These are phyloP conservation scores for Zaprionus capensis DNA, from an alignment of 1,140 invertebrate genomes.

Conservation along the genomic window DNA sequence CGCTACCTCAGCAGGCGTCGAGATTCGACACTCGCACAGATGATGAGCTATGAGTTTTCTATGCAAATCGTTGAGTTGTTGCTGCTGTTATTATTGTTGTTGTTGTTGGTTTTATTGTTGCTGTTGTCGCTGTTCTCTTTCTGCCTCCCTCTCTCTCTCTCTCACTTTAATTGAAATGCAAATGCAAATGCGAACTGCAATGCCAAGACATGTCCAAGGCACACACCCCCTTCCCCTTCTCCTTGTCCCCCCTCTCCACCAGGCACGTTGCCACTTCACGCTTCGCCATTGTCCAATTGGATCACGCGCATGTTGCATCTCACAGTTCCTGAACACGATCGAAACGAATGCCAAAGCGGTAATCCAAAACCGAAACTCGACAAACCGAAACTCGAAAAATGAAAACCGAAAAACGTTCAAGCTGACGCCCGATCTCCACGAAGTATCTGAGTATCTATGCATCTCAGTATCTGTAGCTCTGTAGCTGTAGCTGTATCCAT, in stretches of 20 bases:
- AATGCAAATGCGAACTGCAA: constrained; percentile 48
- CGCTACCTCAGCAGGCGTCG: constrained; percentile 32
- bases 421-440: constrained; percentile 22
- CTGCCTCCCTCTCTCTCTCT: background rate
- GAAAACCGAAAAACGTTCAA: constrained; percentile 23
- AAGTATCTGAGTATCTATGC: constrained; percentile 21
- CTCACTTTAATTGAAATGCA: constrained; percentile 71
- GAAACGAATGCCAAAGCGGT: constrained; percentile 47
- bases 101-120: background rate
- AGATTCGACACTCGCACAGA: constrained; percentile 68
- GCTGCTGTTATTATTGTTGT: background rate
- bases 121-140: background rate
- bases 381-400: constrained; percentile 11
- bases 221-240: background rate
- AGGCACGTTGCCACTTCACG: no score
- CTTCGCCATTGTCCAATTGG: constrained; percentile 43
- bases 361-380: constrained; percentile 42
- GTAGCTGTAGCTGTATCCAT: constrained; percentile 23
- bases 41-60: constrained; percentile 81
- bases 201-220: constrained; percentile 35
- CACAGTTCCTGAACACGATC: constrained; percentile 71
- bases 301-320: constrained; percentile 67
- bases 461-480: constrained; percentile 18
- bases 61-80: constrained; percentile 63
- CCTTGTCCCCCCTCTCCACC: background rate